These are phyloP conservation scores for Callosobruchus maculatus DNA, from an alignment of 2,888 invertebrate genomes.

Conservation along the genomic window DNA sequence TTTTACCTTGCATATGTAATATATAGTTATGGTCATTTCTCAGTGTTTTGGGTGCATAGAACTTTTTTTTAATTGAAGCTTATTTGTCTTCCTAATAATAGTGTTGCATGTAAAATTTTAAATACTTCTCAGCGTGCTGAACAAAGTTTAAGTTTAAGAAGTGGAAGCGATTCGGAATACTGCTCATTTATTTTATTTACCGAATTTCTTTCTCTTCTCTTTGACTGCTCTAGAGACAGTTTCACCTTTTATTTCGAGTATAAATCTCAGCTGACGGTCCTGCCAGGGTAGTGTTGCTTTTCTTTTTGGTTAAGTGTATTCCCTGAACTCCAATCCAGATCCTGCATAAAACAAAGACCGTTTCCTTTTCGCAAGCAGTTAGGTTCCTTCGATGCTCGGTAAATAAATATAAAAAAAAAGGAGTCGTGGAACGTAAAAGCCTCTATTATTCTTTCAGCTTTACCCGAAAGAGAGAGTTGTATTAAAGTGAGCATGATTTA, in stretches of 20 bases:
- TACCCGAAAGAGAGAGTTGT: not conserved
- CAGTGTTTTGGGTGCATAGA: no score
- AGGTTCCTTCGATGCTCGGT: not conserved
- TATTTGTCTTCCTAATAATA: no score
- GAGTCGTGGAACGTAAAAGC: not conserved
- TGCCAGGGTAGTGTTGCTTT: not conserved
- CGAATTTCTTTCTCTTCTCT: not conserved
- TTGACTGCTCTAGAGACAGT: not conserved
- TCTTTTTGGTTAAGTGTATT: not conserved
- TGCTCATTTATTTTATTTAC: not conserved
- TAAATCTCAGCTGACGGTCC: not conserved
- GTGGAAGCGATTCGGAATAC: no score
- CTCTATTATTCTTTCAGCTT: not conserved
- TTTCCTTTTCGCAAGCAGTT: not conserved
- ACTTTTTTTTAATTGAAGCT: no score
- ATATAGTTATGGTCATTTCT: no score
- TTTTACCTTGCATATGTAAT: no score
- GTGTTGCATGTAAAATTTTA: no score
- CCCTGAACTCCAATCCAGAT: not conserved
- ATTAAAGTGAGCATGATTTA: not conserved
- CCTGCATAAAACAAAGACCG: not conserved
- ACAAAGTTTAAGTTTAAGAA: no score
- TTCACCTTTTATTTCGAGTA: not conserved
- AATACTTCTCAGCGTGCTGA: no score
- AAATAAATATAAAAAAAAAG: not conserved